Evolutionary conservation across 2,113 vertebrate species (phyloP).

Genomic region (Paradisaea rubra): DNA sequence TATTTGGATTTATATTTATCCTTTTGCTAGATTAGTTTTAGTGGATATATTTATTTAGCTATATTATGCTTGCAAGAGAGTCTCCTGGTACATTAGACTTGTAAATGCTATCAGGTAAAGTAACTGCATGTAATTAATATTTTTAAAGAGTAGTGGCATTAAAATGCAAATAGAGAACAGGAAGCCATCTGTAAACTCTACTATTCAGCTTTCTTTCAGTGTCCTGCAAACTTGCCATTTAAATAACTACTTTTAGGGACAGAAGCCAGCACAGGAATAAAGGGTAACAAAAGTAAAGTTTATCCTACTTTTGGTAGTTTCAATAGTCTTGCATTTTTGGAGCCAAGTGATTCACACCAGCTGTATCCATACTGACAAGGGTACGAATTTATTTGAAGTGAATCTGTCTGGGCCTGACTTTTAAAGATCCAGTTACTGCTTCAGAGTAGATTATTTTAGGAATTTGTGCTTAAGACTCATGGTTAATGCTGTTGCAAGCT

Average conservation of each 20-base stretch:
- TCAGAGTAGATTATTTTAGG: neutral
- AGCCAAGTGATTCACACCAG: neutral
- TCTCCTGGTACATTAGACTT: constrained; percentile 18
- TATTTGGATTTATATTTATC: constrained; percentile 29
- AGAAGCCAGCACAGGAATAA: neutral
- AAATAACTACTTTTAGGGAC: neutral
- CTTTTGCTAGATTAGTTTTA: constrained; percentile 13
- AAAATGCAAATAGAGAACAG: constrained; percentile 32
- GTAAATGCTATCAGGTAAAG: constrained; percentile 47
- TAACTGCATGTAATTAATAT: constrained; percentile 60
- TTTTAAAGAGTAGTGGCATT: constrained; percentile 2
- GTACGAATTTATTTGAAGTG: neutral
- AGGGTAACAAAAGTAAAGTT: neutral
- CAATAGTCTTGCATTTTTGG: neutral
- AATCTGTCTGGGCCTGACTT: neutral
- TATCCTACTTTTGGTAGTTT: neutral
- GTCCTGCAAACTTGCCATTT: neutral
- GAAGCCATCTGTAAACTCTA: neutral
- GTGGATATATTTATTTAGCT: constrained; percentile 12
- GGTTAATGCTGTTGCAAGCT: neutral
- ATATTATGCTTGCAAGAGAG: neutral
- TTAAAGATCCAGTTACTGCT: neutral
- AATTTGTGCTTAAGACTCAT: neutral
- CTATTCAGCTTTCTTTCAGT: neutral
- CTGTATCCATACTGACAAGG: neutral